These are phyloP conservation scores for Camptogramma bilineatum DNA, from an alignment of 2,888 invertebrate genomes.

Conservation along the genomic window DNA sequence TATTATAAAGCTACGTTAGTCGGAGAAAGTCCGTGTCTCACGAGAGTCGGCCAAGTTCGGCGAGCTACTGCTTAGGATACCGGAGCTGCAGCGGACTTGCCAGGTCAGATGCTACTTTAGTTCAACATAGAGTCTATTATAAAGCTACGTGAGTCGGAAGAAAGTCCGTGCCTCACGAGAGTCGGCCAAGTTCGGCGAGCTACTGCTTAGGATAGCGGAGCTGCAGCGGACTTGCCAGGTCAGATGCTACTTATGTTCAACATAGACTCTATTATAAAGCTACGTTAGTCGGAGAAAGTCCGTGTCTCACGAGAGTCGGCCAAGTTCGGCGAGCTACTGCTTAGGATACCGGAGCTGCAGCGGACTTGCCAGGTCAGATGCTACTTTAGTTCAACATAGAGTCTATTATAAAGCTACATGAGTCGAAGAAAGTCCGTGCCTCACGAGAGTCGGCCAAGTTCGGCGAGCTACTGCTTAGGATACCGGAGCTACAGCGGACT, in stretches of 20 bases:
- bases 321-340: conserved; percentile 96
- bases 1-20: too few relatives aligned
- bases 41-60: too few relatives aligned
- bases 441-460: conserved; percentile 98
- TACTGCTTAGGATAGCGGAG: conserved; percentile 95
- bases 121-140: too few relatives aligned
- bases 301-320: conserved; percentile 97
- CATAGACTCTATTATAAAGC: too few relatives aligned
- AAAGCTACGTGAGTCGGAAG: too few relatives aligned
- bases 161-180: too few relatives aligned
- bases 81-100: conserved; percentile 42
- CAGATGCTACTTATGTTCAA: too few relatives aligned
- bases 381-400: too few relatives aligned
- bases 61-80: too few relatives aligned
- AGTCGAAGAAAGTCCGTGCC: conserved; percentile 96
- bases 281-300: conserved; percentile 97
- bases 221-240: conserved; percentile 82
- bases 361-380: conserved; percentile 84
- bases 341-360: too few relatives aligned
- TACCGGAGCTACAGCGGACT: conserved; percentile 97
- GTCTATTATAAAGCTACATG: too few relatives aligned
- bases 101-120: too few relatives aligned
- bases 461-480: conserved; percentile 95
- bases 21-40: neutral
- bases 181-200: conserved; percentile 98